Evolutionary conservation across 2,113 vertebrate species (phyloP).

Genomic region (Zosterops lateralis): DNA sequence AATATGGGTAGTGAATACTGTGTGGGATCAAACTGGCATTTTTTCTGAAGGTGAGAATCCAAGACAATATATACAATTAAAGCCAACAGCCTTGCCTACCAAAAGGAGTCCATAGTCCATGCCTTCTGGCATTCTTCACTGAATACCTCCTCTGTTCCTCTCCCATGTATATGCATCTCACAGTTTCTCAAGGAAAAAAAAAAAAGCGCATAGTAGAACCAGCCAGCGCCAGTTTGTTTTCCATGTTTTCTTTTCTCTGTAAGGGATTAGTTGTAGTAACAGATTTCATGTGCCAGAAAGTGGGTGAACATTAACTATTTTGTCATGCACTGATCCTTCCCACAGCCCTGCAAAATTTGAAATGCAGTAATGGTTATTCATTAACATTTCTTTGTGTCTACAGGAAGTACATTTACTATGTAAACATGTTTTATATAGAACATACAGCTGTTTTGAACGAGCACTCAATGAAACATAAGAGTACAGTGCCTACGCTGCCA

Average conservation of each 20-base stretch:
- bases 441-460: constrained; percentile 54
- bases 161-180: constrained; percentile 37
- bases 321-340: constrained; percentile 53
- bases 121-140: constrained; percentile 45
- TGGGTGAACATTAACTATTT: constrained; percentile 63
- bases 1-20: constrained; percentile 18
- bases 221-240: constrained; percentile 19
- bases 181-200: not conserved
- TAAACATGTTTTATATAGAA: constrained; percentile 64
- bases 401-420: constrained; percentile 65
- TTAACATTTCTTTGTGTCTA: constrained; percentile 65
- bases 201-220: not conserved
- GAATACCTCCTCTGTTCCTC: constrained; percentile 39
- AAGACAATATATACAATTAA: constrained; percentile 51
- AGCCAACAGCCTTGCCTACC: constrained; percentile 20
- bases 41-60: constrained; percentile 45
- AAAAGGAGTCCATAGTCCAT: not conserved
- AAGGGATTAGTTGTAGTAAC: constrained; percentile 56
- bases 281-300: constrained; percentile 60
- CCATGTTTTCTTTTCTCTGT: constrained; percentile 57
- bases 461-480: constrained; percentile 41
- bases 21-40: not conserved
- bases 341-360: constrained; percentile 54
- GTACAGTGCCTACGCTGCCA: constrained; percentile 34
- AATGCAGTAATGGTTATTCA: constrained; percentile 60